These are phyloP conservation scores for Xanthia togata DNA, from an alignment of 2,888 invertebrate genomes.

Conservation along the genomic window DNA sequence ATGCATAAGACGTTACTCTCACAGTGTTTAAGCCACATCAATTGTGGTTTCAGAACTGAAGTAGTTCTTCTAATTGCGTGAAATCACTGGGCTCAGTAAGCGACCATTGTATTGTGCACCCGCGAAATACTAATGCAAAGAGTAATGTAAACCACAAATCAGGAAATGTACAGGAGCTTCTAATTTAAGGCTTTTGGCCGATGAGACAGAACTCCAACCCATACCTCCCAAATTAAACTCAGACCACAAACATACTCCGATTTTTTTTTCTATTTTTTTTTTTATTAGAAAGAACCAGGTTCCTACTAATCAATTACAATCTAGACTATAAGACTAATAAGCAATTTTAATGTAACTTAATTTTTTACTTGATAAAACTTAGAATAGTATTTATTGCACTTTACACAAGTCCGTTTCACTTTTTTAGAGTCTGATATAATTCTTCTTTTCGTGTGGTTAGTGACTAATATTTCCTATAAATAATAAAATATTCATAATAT, in stretches of 20 bases:
- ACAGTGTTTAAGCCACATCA: not conserved
- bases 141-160: conserved; percentile 24
- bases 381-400: no score
- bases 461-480: no score
- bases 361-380: no score
- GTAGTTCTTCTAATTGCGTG: conserved; percentile 21
- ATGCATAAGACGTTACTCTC: conserved; percentile 9
- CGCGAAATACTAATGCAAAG: conserved; percentile 1
- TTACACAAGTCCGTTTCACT: no score
- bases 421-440: no score
- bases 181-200: conserved; percentile 11
- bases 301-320: no score
- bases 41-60: conserved; percentile 23
- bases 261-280: no score
- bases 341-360: no score
- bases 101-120: conserved; percentile 22
- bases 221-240: conserved; percentile 7
- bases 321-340: no score
- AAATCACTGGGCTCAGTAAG: conserved; percentile 3
- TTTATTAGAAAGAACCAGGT: no score
- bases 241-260: not conserved
- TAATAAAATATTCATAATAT: no score
- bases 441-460: no score
- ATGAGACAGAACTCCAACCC: not conserved
- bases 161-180: conserved; percentile 10